Percentiles rank a stretch among this genome's conserved stretches.
phyloP scores from a whole-genome alignment of 2,113 vertebrate species.

The Microcebus jonahi region DNA sequence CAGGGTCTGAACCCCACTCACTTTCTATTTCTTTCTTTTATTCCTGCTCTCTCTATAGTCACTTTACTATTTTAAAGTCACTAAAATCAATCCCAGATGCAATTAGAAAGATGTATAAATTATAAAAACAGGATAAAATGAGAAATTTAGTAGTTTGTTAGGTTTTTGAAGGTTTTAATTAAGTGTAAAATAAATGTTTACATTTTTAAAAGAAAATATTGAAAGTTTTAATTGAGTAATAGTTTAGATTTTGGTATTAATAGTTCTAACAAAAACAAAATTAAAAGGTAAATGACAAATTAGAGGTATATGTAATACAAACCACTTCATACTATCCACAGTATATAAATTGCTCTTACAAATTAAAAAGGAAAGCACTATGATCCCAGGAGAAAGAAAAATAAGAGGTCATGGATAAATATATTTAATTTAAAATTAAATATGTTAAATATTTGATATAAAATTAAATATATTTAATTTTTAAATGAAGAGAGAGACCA shows the following conservation, averaged over 20 bases:
- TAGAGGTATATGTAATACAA: neutral
- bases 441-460: too few relatives aligned
- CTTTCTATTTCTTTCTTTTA: neutral
- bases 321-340: neutral
- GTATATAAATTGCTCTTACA: neutral
- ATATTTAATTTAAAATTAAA: neutral
- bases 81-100: conserved; percentile 18
- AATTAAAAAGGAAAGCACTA: neutral
- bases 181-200: neutral
- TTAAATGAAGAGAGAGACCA: too few relatives aligned
- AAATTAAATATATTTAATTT: too few relatives aligned
- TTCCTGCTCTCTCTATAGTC: neutral
- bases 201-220: neutral
- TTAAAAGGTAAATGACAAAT: neutral
- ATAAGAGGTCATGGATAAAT: neutral
- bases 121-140: neutral
- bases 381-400: neutral
- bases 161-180: neutral
- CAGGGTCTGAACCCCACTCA: neutral
- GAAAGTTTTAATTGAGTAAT: neutral
- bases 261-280: conserved; percentile 23
- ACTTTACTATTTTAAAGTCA: neutral
- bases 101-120: neutral
- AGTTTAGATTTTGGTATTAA: neutral
- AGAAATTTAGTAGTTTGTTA: neutral